phyloP scores from a whole-genome alignment of 2,888 invertebrate genomes.

The Cyclophora punctaria region DNA sequence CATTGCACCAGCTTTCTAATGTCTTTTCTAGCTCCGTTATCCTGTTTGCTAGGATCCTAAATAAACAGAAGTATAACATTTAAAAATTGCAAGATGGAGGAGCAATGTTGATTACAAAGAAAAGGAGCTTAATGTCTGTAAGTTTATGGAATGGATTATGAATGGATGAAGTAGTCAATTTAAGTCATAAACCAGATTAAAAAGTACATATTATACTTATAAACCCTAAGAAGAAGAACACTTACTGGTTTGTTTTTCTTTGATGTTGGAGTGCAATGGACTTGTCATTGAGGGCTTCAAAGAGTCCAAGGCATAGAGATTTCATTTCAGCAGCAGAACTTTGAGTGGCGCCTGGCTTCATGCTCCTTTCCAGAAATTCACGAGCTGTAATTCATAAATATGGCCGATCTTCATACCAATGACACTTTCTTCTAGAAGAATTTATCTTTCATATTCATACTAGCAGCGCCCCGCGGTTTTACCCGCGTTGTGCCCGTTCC shows the following conservation, averaged over 20 bases:
- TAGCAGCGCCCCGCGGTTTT: no score
- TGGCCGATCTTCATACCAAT: no score
- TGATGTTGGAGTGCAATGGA: constrained; percentile 88
- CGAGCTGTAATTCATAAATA: constrained; percentile 73
- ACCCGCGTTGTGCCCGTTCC: no score
- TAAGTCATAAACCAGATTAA: no score
- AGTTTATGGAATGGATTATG: no score
- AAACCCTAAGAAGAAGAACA: constrained; percentile 2
- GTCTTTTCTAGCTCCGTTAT: constrained; percentile 88
- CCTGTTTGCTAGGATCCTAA: constrained; percentile 85
- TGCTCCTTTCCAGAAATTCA: constrained; percentile 80
- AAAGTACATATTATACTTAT: neutral
- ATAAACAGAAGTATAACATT: neutral
- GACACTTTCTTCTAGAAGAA: no score
- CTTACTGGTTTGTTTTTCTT: constrained; percentile 88
- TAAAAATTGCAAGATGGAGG: neutral
- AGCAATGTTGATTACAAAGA: no score
- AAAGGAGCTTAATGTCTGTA: no score
- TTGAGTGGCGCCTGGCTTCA: constrained; percentile 47
- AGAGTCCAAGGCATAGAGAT: constrained; percentile 83
- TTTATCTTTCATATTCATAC: no score
- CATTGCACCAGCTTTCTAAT: constrained; percentile 77
- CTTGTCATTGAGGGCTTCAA: constrained; percentile 91
- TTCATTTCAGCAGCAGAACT: constrained; percentile 83
- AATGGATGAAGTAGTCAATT: no score